Percentiles rank a stretch among this genome's conserved stretches.
Conservation (phyloP, 2,888 invertebrate species). For the Tethea ocularis region DNA sequence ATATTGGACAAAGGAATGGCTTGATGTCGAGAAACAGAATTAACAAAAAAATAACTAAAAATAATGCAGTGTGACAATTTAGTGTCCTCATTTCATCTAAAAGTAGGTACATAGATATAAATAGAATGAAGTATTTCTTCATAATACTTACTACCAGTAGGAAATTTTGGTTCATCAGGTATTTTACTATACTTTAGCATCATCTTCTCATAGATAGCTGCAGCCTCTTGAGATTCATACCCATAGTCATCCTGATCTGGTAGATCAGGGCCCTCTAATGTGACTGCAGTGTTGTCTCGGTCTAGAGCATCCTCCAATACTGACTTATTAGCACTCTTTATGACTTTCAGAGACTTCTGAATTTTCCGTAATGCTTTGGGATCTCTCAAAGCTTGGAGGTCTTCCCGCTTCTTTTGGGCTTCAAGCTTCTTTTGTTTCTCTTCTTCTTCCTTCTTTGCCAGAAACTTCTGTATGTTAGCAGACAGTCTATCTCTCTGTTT, state of each 20-base stretch:
- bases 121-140: not conserved
- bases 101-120: too few species aligned
- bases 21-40: too few species aligned
- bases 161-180: constrained; percentile 89
- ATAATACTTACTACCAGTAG: constrained; percentile 66
- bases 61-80: not conserved
- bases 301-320: constrained; percentile 92
- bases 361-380: constrained; percentile 90
- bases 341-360: constrained; percentile 91
- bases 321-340: constrained; percentile 95
- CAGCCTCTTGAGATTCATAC: constrained; percentile 92
- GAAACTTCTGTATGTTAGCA: constrained; percentile 91
- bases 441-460: constrained; percentile 92
- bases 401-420: constrained; percentile 86
- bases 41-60: too few species aligned
- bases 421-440: constrained; percentile 86
- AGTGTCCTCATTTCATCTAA: not conserved
- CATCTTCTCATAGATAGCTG: constrained; percentile 92
- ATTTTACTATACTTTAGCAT: constrained; percentile 91
- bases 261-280: constrained; percentile 89
- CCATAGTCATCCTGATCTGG: constrained; percentile 97
- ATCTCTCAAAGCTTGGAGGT: constrained; percentile 86
- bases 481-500: constrained; percentile 87
- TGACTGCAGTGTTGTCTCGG: constrained; percentile 89
- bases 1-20: too few species aligned